Evolutionary conservation across 2,888 invertebrate genomes (phyloP), one percentile per base, ranked within the genome.

Genomic region (Gortyna flavago): DNA sequence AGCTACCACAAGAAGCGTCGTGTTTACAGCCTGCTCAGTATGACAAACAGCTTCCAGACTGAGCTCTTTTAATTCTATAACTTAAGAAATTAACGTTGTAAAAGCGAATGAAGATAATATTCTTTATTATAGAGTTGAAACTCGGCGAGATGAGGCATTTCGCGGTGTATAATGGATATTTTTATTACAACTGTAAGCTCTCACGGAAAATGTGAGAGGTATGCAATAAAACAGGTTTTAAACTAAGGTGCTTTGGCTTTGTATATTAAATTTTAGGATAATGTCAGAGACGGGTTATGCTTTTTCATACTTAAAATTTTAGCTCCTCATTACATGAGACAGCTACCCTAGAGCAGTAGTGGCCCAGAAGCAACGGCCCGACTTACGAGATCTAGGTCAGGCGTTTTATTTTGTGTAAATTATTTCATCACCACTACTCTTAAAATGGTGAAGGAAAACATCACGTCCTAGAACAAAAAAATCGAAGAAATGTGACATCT

Each of bases 171-270:
- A 77, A 81, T 81, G 67, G 70, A 85, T 85, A 67, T 70, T 83
- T 85, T 85, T 85, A 83, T 85, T 66, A 82, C 72, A 38, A 25
- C 59, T 64, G 67, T 70, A n/a, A 85, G 76, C 85, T 69, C 74
- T 1, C 13, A 62, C 70, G 73, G 72, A 77, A 71, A 73, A 77
- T 77, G 85, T 85, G 80, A 71, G 85, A 81, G 66, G 29, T 66
- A 44, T 64, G 81, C 32, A 80, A 84, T 82, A 84, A 82, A 84
- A 84, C 70, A 67, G 38, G 65, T 84, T 81, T 84, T 57, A 81
- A 70, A 65, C 32, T 57, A 11, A 70, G 84, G 18, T 70, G 41
- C 57, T 80, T 70, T 35, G 38, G 57, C 38, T 79, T 51, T 73
- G 48, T 59, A 48, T 73, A 61, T 62, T 72, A 54, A n/a, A 54